Conservation (phyloP, 2,888 invertebrate genomes). For the Oegoconia quadripuncta region DNA sequence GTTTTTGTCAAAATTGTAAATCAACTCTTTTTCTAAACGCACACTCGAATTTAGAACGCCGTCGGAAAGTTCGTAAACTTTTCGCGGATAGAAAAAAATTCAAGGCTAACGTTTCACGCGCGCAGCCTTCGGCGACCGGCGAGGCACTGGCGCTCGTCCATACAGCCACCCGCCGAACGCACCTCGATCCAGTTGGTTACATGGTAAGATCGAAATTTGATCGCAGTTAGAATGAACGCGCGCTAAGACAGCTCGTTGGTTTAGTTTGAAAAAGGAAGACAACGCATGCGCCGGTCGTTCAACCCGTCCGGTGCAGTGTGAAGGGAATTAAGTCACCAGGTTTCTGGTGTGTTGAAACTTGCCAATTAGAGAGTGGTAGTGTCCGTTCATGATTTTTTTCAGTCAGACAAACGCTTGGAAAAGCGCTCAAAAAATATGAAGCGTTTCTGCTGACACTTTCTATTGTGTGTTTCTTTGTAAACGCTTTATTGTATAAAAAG, state of each 20-base stretch:
- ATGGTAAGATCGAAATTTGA: constrained; percentile 76
- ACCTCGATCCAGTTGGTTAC: constrained; percentile 61
- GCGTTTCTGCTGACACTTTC: too few species aligned
- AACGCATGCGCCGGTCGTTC: constrained; percentile 66
- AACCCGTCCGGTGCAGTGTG: constrained; percentile 64
- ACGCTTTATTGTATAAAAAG: too few species aligned
- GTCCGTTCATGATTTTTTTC: too few species aligned
- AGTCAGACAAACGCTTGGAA: too few species aligned
- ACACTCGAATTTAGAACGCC: constrained; percentile 10
- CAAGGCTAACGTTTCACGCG: constrained; percentile 29
- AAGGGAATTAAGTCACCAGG: constrained; percentile 9
- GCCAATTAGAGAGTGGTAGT: too few species aligned
- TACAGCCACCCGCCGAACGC: constrained; percentile 33
- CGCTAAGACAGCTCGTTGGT: constrained; percentile 64
- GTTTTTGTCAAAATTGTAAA: not conserved
- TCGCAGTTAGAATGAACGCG: constrained; percentile 62
- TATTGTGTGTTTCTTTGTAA: too few species aligned
- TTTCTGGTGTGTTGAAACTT: not conserved
- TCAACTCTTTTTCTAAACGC: constrained; percentile 3
- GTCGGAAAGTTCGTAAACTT: constrained; percentile 50
- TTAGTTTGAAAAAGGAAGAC: constrained; percentile 44
- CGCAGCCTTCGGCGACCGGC: constrained; percentile 44
- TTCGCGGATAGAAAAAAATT: constrained; percentile 35
- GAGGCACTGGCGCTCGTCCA: constrained; percentile 42
- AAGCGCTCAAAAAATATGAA: too few species aligned